Percentiles rank a stretch among this genome's conserved stretches.
Conservation (phyloP, 2,797 vertebrate species). For the Babyrousa celebensis region DNA sequence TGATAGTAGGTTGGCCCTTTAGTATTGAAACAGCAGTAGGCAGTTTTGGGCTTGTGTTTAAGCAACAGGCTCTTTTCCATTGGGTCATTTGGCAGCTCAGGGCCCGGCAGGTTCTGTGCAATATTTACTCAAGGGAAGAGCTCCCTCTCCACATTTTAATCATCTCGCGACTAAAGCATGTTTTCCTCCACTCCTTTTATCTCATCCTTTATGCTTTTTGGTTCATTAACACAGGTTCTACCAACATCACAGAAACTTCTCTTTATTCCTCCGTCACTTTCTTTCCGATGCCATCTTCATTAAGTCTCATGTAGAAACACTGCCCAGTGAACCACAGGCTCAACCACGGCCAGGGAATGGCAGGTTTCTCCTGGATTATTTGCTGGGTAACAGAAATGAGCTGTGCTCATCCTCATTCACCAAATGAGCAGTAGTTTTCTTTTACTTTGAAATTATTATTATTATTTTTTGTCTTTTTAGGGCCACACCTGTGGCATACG, state of each 20-base stretch:
- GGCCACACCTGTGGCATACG: too few relatives aligned
- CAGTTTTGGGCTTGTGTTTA: background rate
- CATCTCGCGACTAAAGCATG: background rate
- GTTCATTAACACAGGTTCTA: background rate
- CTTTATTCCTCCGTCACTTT: background rate
- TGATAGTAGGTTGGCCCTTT: background rate
- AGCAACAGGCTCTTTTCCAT: background rate
- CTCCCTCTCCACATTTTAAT: background rate
- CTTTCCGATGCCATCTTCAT: background rate
- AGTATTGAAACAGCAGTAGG: background rate
- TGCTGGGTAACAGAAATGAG: constrained; percentile 7
- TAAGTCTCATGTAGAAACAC: constrained; percentile 12
- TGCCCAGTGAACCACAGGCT: background rate
- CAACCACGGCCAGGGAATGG: background rate
- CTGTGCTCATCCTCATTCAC: background rate
- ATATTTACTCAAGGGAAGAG: background rate
- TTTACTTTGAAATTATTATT: background rate
- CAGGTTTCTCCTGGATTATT: background rate
- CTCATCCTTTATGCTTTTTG: background rate
- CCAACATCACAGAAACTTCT: background rate
- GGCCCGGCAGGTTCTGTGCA: background rate
- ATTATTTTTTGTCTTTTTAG: too few relatives aligned
- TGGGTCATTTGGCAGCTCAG: background rate
- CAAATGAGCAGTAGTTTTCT: background rate
- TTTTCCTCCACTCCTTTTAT: background rate